Conservation (phyloP, 2,797 vertebrate genomes). For the Lophius americanus region DNA sequence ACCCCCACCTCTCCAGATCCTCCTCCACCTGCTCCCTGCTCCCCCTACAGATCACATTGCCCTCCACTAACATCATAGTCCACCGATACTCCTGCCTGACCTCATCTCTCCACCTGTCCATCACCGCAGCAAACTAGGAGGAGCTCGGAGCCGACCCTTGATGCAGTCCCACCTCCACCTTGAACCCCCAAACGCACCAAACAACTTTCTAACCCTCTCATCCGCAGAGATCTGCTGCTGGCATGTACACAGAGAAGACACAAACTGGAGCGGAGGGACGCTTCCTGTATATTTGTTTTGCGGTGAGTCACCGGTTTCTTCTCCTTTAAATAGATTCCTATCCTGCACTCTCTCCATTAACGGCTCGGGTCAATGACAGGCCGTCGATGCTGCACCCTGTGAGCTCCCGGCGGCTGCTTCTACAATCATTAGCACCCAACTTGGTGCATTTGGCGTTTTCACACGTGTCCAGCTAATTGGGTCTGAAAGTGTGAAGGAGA, state of each 20-base stretch:
- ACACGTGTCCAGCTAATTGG: slow-evolving; percentile 12
- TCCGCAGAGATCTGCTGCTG: not conserved
- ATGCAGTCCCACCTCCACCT: no score
- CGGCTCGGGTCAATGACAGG: not conserved
- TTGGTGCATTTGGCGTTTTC: slow-evolving; percentile 9
- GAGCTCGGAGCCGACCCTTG: no score
- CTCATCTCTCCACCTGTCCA: no score
- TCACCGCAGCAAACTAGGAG: no score
- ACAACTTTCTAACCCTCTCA: not conserved
- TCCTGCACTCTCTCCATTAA: not conserved
- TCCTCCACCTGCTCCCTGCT: no score
- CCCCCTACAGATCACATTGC: no score
- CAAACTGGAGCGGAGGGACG: not conserved
- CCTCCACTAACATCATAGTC: no score
- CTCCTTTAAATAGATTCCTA: not conserved
- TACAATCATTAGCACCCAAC: slow-evolving; percentile 7
- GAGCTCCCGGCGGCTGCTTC: not conserved
- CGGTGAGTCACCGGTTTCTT: not conserved
- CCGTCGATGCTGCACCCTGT: slow-evolving; percentile 10
- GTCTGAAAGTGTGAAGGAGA: slow-evolving; percentile 28
- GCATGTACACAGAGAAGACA: not conserved
- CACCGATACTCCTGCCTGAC: no score
- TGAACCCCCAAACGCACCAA: no score
- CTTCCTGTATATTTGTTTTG: not conserved
- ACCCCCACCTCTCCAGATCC: no score